Conservation (phyloP, 2,797 vertebrate genomes). For the Brotula barbata region DNA sequence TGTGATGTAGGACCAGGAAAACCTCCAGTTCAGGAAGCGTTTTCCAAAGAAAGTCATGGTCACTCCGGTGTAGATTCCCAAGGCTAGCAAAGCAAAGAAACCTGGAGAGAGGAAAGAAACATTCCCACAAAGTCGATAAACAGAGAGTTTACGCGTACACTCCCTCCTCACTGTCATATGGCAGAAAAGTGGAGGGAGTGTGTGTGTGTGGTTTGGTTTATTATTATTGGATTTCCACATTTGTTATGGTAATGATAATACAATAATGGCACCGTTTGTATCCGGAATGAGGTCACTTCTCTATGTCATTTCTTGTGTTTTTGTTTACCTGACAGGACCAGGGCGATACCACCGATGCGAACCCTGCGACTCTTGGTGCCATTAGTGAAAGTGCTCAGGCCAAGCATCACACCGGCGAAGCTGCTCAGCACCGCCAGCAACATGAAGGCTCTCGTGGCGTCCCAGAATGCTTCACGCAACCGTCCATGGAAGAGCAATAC, state of each 20-base stretch:
- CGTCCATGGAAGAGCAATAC: not conserved
- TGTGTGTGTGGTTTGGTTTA: no score
- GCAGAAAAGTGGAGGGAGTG: no score
- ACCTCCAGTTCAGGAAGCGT: slow-evolving; percentile 82
- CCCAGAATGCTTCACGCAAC: slow-evolving; percentile 82
- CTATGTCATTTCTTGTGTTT: not conserved
- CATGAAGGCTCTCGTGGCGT: slow-evolving; percentile 86
- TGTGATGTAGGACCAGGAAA: slow-evolving; percentile 88
- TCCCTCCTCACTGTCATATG: no score
- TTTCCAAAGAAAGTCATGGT: slow-evolving; percentile 83
- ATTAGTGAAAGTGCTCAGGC: slow-evolving; percentile 76
- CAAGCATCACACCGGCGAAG: slow-evolving; percentile 80
- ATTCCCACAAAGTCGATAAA: no score
- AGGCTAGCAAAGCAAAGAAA: slow-evolving; percentile 83
- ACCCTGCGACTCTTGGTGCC: slow-evolving; percentile 74
- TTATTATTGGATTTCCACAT: no score
- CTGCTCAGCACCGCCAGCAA: slow-evolving; percentile 83
- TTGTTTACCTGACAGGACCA: slow-evolving; percentile 81
- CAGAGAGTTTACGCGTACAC: no score
- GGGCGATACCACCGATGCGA: slow-evolving; percentile 76
- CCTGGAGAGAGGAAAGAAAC: slow-evolving; percentile 56
- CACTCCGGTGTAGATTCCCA: slow-evolving; percentile 83
- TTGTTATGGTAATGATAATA: no score
- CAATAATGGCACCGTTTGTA: no score
- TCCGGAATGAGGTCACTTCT: no score